Conservation (phyloP, 2,888 invertebrate genomes). For the Campoplex capitator region DNA sequence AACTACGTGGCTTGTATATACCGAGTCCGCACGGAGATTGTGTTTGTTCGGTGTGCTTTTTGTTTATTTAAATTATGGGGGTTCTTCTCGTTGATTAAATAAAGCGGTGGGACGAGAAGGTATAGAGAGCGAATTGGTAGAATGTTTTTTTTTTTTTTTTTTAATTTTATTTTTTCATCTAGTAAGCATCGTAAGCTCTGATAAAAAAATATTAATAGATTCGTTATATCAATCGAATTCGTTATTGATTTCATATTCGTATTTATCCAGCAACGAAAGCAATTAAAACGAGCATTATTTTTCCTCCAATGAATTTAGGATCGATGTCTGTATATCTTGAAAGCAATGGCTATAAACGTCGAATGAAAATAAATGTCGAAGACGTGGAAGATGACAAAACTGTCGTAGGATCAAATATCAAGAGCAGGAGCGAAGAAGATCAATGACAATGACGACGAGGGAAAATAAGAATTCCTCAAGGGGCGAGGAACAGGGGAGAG, state of each 20-base stretch:
- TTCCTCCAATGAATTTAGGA: background rate
- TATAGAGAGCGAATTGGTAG: background rate
- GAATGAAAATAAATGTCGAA: conserved; percentile 26
- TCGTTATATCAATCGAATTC: background rate
- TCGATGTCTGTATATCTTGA: background rate
- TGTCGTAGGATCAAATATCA: conserved; percentile 34
- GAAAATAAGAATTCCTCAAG: conserved; percentile 13
- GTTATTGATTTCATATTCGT: background rate
- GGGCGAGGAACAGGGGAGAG: background rate
- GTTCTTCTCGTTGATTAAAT: background rate
- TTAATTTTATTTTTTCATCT: background rate
- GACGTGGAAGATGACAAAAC: conserved; percentile 39
- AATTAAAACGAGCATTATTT: background rate
- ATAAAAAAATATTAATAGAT: background rate
- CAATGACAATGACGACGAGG: conserved; percentile 35
- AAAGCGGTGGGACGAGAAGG: background rate
- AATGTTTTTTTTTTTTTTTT: background rate
- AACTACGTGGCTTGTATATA: background rate
- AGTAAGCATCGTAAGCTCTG: background rate
- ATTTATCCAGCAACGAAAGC: background rate
- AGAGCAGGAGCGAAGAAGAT: conserved; percentile 57
- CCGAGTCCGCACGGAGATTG: background rate
- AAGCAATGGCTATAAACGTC: background rate
- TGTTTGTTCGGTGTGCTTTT: conserved; percentile 4
- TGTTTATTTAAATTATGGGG: background rate